Evolutionary conservation across 2,888 invertebrate genomes (phyloP), one percentile per base, ranked within the genome.

Genomic region (Horisme vitalbata): DNA sequence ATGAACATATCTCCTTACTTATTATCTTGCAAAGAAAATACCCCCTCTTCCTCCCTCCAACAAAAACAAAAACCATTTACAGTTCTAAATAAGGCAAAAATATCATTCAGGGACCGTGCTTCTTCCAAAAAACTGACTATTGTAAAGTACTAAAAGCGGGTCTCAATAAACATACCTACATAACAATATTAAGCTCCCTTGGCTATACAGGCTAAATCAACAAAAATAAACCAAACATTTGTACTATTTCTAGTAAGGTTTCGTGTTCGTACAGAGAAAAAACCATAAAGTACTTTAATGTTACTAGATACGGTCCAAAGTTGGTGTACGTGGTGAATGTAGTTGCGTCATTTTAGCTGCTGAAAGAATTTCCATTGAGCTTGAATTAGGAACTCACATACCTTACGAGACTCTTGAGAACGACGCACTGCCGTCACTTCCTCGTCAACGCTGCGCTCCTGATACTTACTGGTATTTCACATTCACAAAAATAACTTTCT

Each of bases 361-460:
- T 3, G 5, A 21, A 36, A 24, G 2, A 11, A 32, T 33, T 32
- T 51, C 34, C 51, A 56, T 59, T 56, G 45, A 51, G 53, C 32
- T 52, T 50, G 46, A 56, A 54, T 56, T 54, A 52, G 48, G 37
- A 56, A 52, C 44, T 55, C 45, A 37, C 51, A 46, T 51, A 57
- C 59, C 59, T 59, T 50, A 13, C 26, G 26, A 47, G 28, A 32
- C 34, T 41, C 47, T 46, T 35, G 30, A 51, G 10, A 27, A 38
- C 24, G 14, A 35, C 23, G 32, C 30, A 33, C 15, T 45, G 28
- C 31, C 14, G 24, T 27, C 23, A 28, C 33, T 41, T 44, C 18
- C 38, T 45, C n/a, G 23, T 32, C 8, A 21, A 10, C 33, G 12
- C 26, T 46, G 32, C 6, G n/a, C 12, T 26, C 44, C 45, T 45